Conservation (phyloP, 2,888 invertebrate species). For the Diaphora mendica region DNA sequence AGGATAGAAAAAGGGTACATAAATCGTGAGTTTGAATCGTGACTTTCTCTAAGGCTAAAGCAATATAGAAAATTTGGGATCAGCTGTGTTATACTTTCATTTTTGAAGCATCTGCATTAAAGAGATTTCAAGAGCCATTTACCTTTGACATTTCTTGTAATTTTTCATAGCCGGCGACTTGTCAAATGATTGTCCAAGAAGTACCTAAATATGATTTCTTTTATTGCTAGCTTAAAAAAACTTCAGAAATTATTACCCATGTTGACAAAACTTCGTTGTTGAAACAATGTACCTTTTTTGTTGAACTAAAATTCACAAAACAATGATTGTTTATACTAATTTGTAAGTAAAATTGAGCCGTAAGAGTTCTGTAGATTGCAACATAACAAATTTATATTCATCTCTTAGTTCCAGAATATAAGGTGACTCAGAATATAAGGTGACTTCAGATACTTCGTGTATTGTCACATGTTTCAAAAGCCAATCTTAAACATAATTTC, state of each 20-base stretch:
- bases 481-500: background rate
- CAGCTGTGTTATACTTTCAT: constrained; percentile 9
- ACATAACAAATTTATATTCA: background rate
- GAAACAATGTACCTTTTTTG: background rate
- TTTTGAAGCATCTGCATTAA: background rate
- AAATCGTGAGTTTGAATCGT: constrained; percentile 40
- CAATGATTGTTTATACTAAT: background rate
- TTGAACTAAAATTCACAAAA: background rate
- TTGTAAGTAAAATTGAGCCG: background rate
- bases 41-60: constrained; percentile 23
- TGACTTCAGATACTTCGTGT: background rate
- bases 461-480: background rate
- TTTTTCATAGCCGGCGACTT: background rate
- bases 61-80: constrained; percentile 11
- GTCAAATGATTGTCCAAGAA: background rate
- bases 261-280: background rate
- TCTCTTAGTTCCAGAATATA: background rate
- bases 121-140: background rate
- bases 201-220: background rate
- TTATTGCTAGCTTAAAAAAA: background rate
- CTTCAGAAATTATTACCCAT: background rate
- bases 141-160: background rate
- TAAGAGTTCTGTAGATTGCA: background rate
- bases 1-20: constrained; percentile 40
- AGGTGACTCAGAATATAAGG: background rate